These are phyloP conservation scores for Lycaon pictus DNA, from an alignment of 2,113 vertebrate species.

Conservation along the genomic window DNA sequence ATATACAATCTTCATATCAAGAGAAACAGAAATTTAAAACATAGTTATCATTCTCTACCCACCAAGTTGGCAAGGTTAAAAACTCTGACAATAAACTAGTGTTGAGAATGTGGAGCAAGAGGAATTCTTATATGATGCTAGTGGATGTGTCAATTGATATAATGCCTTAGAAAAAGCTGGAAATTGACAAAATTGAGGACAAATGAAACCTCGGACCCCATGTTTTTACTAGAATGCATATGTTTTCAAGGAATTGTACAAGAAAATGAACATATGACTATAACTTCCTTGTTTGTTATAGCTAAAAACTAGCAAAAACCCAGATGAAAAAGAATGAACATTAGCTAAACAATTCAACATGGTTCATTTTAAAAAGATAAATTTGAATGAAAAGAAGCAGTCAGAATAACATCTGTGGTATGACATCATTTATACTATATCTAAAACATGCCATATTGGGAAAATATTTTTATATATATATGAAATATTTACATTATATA, in stretches of 20 bases:
- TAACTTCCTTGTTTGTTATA: neutral
- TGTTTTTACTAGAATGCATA: too few species aligned
- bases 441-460: neutral
- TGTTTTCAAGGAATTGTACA: neutral
- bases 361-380: neutral
- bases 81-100: neutral
- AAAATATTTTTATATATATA: neutral
- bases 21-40: neutral
- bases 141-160: too few species aligned
- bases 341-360: neutral
- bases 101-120: neutral
- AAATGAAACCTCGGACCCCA: neutral
- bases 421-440: neutral
- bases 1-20: neutral
- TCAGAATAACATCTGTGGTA: neutral
- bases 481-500: neutral
- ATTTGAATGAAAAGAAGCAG: neutral
- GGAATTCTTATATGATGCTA: rapidly evolving
- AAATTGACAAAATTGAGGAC: neutral
- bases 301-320: neutral
- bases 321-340: neutral
- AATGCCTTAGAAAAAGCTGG: neutral
- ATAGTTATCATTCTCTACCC: neutral
- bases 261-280: neutral
- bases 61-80: neutral